Evolutionary conservation across 1,140 invertebrate genomes (phyloP).

Genomic region (Antheraea pernyi): DNA sequence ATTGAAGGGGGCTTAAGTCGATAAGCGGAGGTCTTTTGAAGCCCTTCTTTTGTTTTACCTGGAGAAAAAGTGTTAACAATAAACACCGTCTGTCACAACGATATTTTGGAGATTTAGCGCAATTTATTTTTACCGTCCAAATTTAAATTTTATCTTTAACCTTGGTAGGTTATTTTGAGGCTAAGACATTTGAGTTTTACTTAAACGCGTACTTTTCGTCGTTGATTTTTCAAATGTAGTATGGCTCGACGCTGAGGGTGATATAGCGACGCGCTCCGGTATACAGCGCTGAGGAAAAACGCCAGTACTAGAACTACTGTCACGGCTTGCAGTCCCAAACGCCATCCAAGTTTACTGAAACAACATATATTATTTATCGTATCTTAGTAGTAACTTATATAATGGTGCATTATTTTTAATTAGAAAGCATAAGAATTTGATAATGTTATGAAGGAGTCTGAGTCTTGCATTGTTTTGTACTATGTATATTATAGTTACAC

Average conservation of each 20-base stretch:
- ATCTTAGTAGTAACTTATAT: neutral
- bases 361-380: slow-evolving; percentile 12
- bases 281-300: slow-evolving; percentile 92
- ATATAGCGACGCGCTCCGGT: slow-evolving; percentile 92
- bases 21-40: slow-evolving; percentile 85
- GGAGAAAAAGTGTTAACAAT: slow-evolving; percentile 12
- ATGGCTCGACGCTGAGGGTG: slow-evolving; percentile 94
- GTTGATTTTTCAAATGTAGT: slow-evolving; percentile 92
- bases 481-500: too few species aligned
- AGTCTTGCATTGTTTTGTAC: too few species aligned
- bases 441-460: too few species aligned
- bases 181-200: neutral
- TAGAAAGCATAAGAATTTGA: too few species aligned
- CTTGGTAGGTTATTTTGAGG: neutral
- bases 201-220: slow-evolving; percentile 81
- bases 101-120: neutral
- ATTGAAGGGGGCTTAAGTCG: slow-evolving; percentile 90
- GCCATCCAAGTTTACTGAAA: slow-evolving; percentile 90
- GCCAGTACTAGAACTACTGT: slow-evolving; percentile 89
- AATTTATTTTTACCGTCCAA: neutral
- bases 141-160: neutral
- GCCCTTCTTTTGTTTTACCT: slow-evolving; percentile 88
- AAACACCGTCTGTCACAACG: neutral
- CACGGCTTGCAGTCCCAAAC: slow-evolving; percentile 89
- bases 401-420: too few species aligned